Evolutionary conservation across 2,888 invertebrate genomes (phyloP), one percentile per base, ranked within the genome.

Genomic region (Lomographa bimaculata): DNA sequence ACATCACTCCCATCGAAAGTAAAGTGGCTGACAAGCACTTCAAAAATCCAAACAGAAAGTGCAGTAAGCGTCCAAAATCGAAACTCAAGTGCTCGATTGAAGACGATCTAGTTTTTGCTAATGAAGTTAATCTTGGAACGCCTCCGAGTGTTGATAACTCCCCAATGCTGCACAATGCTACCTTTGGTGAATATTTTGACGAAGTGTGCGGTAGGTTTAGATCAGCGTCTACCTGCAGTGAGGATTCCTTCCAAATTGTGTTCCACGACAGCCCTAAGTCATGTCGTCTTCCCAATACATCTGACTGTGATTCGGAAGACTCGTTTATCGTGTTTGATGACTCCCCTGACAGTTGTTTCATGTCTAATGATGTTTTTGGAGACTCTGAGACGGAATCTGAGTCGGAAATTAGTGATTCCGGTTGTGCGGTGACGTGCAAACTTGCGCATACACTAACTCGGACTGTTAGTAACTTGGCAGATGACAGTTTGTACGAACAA

Each of bases 281-380:
- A 1, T 14, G 30, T n/a, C 51, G 67, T 34, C 34, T 43, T 1
- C 57, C 80, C 2, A 54, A 64, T 20, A 56, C 76, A 1, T 91
- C 90, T 0, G 91, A 90, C 29, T 90, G 90, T 29, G 91, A 90
- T n/a, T 91, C 91, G 0, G 92, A 91, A 57, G 91, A 92, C 60
- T 91, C 91, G 0, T 91, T 91, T 51, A 90, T 91, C 1, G 72
- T 91, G 3, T 90, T 90, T 3, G 85, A 87, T 29, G 89, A 85
- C 0, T 69, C 73, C 1, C 80, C 80, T 0, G 81, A 82, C 29
- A 78, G 67, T 42, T 87, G 89, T 34, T 87, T 80, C 29, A 79
- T 78, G 0, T 71, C 84, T 0, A 76, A 77, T 0, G 86, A 89
- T 47, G 80, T 87, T 0, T 86, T 87, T 1, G 79, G 79, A 7